Evolutionary conservation across 2,797 vertebrate species (phyloP).

Genomic region (Gobio occitaniae): DNA sequence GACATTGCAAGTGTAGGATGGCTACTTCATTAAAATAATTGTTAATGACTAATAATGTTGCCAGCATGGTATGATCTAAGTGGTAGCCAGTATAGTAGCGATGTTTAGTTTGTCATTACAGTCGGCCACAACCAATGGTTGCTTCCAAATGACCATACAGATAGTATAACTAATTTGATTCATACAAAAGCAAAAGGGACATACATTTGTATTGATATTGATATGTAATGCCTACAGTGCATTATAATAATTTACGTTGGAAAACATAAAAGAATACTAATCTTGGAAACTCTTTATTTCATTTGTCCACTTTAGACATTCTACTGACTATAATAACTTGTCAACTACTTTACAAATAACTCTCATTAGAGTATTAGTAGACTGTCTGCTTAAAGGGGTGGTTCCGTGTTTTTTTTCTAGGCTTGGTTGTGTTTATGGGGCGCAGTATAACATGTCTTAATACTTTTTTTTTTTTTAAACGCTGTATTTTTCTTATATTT

Average conservation of each 20-base stretch:
- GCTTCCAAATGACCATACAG: background rate
- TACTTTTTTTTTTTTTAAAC: too few species aligned
- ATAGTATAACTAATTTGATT: background rate
- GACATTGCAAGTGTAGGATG: background rate
- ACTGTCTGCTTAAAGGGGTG: background rate
- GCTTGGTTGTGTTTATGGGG: too few species aligned
- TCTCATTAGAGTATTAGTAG: background rate
- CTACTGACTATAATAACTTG: background rate
- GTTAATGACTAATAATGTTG: background rate
- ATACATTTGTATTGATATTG: background rate
- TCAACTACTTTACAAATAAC: background rate
- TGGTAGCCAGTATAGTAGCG: background rate
- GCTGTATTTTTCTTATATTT: too few species aligned
- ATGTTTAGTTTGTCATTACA: background rate
- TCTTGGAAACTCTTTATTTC: background rate
- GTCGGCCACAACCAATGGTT: too few species aligned
- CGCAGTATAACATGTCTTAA: too few species aligned
- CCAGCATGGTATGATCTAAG: background rate
- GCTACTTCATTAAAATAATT: constrained; percentile 30
- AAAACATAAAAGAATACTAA: background rate
- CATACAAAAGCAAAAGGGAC: background rate
- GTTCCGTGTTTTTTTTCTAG: too few species aligned
- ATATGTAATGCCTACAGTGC: background rate
- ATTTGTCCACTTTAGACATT: background rate
- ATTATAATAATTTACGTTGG: background rate